phyloP scores from a whole-genome alignment of 2,113 vertebrate genomes.

The Poeciliopsis prolifica region DNA sequence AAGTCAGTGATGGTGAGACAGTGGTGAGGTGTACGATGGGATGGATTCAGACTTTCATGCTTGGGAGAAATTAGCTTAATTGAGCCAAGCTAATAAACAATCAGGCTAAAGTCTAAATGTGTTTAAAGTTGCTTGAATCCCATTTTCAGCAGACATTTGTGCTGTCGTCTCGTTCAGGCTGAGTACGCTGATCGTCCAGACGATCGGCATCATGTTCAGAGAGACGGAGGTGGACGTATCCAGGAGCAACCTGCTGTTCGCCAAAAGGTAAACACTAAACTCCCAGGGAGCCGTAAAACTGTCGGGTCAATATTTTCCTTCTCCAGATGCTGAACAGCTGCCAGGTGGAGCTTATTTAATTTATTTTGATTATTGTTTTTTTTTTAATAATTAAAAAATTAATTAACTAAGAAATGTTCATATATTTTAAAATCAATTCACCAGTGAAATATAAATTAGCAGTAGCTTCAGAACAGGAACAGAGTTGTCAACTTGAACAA shows the following conservation, averaged over 20 bases:
- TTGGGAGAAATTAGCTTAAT: not conserved
- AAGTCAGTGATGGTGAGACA: not conserved
- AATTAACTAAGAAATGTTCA: too few relatives aligned
- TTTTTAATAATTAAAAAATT: too few relatives aligned
- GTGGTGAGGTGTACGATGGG: not conserved
- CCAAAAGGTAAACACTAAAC: constrained; percentile 72
- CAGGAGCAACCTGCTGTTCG: constrained; percentile 70
- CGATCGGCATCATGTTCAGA: constrained; percentile 82
- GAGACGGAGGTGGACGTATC: constrained; percentile 80
- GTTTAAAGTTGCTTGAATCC: too few relatives aligned
- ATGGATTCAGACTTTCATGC: too few relatives aligned
- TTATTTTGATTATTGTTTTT: too few relatives aligned
- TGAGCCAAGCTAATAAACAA: not conserved
- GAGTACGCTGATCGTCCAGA: constrained; percentile 79
- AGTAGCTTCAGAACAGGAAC: too few relatives aligned
- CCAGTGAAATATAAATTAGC: too few relatives aligned
- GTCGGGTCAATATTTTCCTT: not conserved
- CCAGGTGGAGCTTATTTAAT: too few relatives aligned
- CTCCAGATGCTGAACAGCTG: not conserved
- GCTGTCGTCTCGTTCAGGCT: constrained; percentile 61
- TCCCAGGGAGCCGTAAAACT: not conserved
- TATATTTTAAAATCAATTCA: too few relatives aligned
- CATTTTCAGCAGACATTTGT: not conserved
- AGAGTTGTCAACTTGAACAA: too few relatives aligned
- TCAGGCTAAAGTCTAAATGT: not conserved